Evolutionary conservation across 2,888 invertebrate species (phyloP).

Genomic region (Lepetodrilus schrolli): DNA sequence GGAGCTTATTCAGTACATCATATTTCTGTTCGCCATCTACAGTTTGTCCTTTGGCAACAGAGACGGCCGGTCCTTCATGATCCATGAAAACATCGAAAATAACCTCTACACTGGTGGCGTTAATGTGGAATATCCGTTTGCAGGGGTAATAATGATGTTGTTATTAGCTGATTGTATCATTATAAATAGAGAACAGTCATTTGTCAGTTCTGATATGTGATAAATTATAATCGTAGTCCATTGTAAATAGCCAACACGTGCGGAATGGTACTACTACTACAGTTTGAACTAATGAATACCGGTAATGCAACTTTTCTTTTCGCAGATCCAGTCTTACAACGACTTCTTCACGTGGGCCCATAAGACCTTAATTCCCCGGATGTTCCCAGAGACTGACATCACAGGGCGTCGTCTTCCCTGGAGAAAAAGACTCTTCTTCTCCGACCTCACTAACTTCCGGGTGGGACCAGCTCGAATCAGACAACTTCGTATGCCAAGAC

Average conservation of each 20-base stretch:
- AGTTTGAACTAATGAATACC: too few species aligned
- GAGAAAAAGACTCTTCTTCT: constrained; percentile 46
- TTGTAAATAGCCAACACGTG: too few species aligned
- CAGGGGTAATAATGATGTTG: constrained; percentile 41
- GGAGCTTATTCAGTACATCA: constrained; percentile 41
- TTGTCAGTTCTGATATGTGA: too few species aligned
- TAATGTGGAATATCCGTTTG: constrained; percentile 37
- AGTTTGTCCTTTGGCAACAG: constrained; percentile 56
- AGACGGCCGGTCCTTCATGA: constrained; percentile 49
- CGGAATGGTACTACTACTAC: too few species aligned
- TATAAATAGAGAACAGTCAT: too few species aligned
- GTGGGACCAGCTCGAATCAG: constrained; percentile 63
- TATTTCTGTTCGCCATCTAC: constrained; percentile 58
- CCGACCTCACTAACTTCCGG: constrained; percentile 51
- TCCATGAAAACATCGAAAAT: constrained; percentile 45
- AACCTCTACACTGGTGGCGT: constrained; percentile 41
- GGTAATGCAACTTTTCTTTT: too few species aligned
- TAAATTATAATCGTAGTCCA: too few species aligned
- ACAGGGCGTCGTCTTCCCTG: constrained; percentile 48
- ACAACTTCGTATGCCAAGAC: constrained; percentile 51
- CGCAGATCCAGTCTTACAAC: constrained; percentile 46
- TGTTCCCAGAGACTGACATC: constrained; percentile 50
- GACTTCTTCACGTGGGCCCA: constrained; percentile 52
- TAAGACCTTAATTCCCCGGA: constrained; percentile 43
- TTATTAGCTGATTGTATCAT: too few species aligned